Evolutionary conservation across 92 coral and sea anemone species (phyloP), one percentile per base, ranked within the genome.

Genomic region (Umimayanthus kanabou): DNA sequence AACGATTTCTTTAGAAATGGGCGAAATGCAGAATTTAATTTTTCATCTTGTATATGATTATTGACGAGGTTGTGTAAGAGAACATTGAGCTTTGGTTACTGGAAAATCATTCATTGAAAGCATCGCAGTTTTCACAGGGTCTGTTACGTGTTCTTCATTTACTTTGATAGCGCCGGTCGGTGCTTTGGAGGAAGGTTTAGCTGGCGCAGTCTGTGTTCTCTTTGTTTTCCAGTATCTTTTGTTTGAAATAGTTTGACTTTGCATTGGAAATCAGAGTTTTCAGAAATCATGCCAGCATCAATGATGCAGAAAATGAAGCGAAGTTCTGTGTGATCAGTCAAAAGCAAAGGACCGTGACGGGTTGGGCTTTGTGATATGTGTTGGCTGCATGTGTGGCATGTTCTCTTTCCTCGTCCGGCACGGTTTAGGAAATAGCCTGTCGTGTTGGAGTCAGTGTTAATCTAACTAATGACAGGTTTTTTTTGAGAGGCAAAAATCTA

Each of bases 211-310:
- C 37, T 53, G 55, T 61, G 75, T 81, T 81, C 26, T 92, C 64
- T 89, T 73, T 89, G 65, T 92, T 92, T 75, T 89, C 90, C 37
- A 81, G 37, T 42, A 91, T 88, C 79, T 91, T 81, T 83, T 88
- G 84, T 91, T 87, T 83, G 79, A 88, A 91, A 71, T 64, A 82
- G 39, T 82, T 88, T 25, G 87, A 88, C 82, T 91, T 88, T 76
- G 85, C 82, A 76, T 76, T 85, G 42, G 82, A n/a, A 47, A 91
- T 88, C 1, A 88, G 37, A 33, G 37, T 33, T 33, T 0, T 33
- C 37, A 33, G 37, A 33, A 33, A 33, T 33, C 37, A 33, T 33
- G 37, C 37, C 37, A 33, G 37, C 37, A 33, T 33, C 37, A 33
- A 33, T 33, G 37, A 33, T 33, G 37, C 37, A 33, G 37, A 33